Base-by-base conservation (phyloP, 2,113 vertebrate genomes). In the Origma solitaria region DNA sequence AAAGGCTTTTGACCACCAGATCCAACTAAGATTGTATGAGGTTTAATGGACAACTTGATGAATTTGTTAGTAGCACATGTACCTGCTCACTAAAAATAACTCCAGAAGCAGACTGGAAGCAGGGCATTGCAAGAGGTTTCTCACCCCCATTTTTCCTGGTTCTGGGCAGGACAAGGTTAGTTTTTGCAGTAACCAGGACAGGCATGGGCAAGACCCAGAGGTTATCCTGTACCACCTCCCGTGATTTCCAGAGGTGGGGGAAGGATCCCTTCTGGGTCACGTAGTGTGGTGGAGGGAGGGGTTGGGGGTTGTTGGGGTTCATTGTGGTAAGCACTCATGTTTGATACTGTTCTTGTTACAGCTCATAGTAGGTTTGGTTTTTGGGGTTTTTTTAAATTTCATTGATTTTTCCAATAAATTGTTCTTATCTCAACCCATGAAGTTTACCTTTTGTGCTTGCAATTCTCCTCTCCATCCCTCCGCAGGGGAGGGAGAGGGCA, bases 211-310 rank as follows among this genome's bases (percentile, higher is more conserved):
- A 21, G 25, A 69, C 40, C 10, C 35, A 22, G 15, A 62, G 18
- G 30, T 61, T 69, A 61, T 35, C 69, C 87, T 40, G 27, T 37
- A 49, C 35, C 31, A 62, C 30, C 38, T 53, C 45, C 53, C 4
- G 5, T 33, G 22, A 42, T 23, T 49, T 24, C 47, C 31, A 18
- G 30, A 8, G 13, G 12, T 0, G 0, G 14, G 15, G 15, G 49
- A 66, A 66, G 5, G 18, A 1, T 30, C 33, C 16, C 14, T 60
- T 47, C 20, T 25, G 40, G 38, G 28, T 73, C 8, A 13, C 2
- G 1, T 1, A 28, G 19, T 16, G 2, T 22, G 9, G 5, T 45
- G 30, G 38, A 82, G 11, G 30, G 40, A 45, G 25, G 12, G 16
- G 14, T 35, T 23, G 38, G 24, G 9, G 45, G 17, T 38, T 38